Evolutionary conservation across 1,140 invertebrate species (phyloP), one percentile per base, ranked within the genome.

Genomic region (Brachionus rotundiformis): DNA sequence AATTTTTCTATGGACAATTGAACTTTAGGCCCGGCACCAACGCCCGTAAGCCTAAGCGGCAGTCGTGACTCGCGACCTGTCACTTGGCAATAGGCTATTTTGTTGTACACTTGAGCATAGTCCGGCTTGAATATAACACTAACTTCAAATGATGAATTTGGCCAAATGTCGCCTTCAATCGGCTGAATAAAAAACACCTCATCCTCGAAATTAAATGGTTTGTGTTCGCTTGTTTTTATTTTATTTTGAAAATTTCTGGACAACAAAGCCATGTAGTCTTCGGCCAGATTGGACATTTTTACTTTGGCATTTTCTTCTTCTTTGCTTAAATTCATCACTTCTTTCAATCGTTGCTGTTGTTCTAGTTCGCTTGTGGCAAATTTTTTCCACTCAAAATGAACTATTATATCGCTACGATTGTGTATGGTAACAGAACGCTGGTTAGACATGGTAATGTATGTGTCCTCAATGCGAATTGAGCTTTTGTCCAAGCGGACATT

Each of bases 131-230:
- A 88, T 76, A 87, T 85, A 6, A 89, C 83, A 73, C 81, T 87
- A 19, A 88, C 84, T 63, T 88, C 85, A 47, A 84, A 83, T 41
- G 84, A 83, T 1, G 85, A 86, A 81, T 88, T 85, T 59, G 87
- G 88, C 88, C 88, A 89, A 31, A 89, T 86, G 44, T 89, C 87
- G 16, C 87, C 88, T 65, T 88, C 87, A n/a, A 85, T 82, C 39
- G 88, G 88, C 73, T 88, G 86, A 82, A 88, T 86, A 71, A 84
- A 86, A n/a, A 88, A 83, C 11, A 87, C 86, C 68, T 87, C 85
- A 84, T 88, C 87, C 77, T 84, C 84, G 83, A 87, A 88, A 41
- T 87, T 19, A 75, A 31, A 71, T 23, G 61, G n/a, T 19, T 82
- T 61, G 76, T 84, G 85, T 84, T 13, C 84, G 82, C 83, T 88